Base-by-base conservation (phyloP, 1,140 invertebrate species). In the Heliconius hermathena region DNA sequence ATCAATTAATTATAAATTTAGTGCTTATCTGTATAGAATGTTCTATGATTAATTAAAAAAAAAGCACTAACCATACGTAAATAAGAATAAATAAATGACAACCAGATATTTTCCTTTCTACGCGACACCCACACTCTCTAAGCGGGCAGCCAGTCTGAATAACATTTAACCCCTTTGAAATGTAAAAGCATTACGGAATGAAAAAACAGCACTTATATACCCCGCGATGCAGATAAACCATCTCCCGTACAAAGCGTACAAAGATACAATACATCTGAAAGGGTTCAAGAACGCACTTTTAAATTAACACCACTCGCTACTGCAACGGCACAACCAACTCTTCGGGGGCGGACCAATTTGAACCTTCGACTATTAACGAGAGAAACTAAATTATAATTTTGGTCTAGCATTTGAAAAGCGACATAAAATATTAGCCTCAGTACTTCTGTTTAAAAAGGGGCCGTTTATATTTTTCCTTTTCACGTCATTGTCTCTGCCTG, bases 191-290 rank as follows among this genome's bases (percentile, higher is more conserved):
- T 94, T 94, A 94, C 91, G 91, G 91, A 93, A 94, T 93, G 92
- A 93, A 94, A 94, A 94, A 94, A 94, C 93, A 94, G 91, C 90
- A 93, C 93, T 94, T 93, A 94, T 94, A 91, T 94, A 94, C 92
- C 91, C 88, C 89, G 90, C 93, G 92, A 93, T 87, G 89, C 86
- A 89, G 93, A 94, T 94, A 94, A 94, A 94, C 92, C 92, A 94
- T 94, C 93, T 94, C 90, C 81, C 85, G 90, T 93, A 94, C 93
- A 94, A 94, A 94, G 93, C 88, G 89, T 89, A 94, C 93, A 94
- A 94, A 92, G 93, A 94, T 94, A 94, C 93, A 94, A 94, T 94
- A 89, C 93, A 91, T 93, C 93, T 93, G 93, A 94, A 94, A 94
- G 93, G 93, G 93, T 94, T 94, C 92, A 94, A 94, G 91, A 94